Conservation (phyloP, 2,888 invertebrate genomes). For the Nomada flava region DNA sequence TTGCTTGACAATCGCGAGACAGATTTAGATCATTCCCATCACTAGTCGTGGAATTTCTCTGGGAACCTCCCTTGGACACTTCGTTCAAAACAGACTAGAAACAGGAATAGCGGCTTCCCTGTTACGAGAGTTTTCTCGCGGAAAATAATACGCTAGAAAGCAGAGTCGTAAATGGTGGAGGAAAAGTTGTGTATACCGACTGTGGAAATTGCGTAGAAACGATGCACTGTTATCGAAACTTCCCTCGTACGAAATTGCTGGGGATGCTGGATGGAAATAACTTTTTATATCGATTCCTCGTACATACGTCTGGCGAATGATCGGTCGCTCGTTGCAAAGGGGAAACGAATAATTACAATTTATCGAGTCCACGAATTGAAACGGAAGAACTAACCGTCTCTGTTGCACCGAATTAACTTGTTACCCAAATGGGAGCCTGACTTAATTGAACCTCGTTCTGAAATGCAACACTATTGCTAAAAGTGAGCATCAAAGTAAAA, state of each 20-base stretch:
- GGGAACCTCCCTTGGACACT: neutral
- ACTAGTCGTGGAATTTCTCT: neutral
- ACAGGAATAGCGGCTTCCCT: neutral
- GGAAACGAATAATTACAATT: neutral
- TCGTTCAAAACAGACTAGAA: neutral
- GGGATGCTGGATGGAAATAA: neutral
- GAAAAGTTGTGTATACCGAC: neutral
- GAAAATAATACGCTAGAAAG: conserved; percentile 8
- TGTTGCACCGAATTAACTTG: no score
- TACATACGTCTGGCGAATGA: neutral
- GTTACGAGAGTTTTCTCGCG: neutral
- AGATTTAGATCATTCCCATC: no score
- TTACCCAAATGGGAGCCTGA: no score
- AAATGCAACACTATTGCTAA: no score
- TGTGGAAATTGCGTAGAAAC: neutral
- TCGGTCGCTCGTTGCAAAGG: neutral
- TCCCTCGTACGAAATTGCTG: neutral
- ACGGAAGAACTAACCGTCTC: neutral
- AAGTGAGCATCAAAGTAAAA: no score
- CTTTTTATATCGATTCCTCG: neutral
- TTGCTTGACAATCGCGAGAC: no score
- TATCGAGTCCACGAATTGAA: neutral
- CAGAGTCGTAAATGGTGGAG: neutral
- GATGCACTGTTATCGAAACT: neutral
- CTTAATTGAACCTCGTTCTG: no score